Conservation (phyloP, 1,140 invertebrate species). For the Oppia nitens region DNA sequence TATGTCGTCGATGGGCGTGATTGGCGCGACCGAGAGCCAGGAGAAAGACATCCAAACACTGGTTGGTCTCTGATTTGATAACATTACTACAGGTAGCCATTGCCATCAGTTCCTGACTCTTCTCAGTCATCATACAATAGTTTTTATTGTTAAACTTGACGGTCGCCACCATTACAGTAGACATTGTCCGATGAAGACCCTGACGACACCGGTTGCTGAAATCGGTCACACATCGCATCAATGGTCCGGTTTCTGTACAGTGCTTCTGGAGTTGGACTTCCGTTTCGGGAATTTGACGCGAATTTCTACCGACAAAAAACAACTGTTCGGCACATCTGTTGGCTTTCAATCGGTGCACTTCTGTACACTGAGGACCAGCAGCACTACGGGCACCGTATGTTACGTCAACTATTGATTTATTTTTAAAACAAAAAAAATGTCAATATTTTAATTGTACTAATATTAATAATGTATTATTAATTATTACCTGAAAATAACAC, state of each 20-base stretch:
- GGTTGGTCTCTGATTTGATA: background rate
- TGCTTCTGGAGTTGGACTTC: background rate
- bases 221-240: constrained; percentile 1
- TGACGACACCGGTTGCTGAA: background rate
- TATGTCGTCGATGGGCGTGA: background rate
- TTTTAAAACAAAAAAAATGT: too few relatives aligned
- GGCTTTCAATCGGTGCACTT: background rate
- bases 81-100: background rate
- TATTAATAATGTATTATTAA: too few relatives aligned
- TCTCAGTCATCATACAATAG: background rate
- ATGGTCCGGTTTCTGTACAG: background rate
- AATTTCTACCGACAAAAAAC: constrained; percentile 9
- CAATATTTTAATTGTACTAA: too few relatives aligned
- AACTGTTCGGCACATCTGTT: constrained; percentile 4
- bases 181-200: background rate
- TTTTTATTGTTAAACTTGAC: background rate
- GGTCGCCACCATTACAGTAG: constrained; percentile 7
- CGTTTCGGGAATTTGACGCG: background rate
- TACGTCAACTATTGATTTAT: too few relatives aligned
- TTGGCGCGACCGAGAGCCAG: background rate
- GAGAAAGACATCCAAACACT: constrained; percentile 3
- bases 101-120: background rate
- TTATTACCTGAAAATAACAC: too few relatives aligned
- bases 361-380: too few relatives aligned
- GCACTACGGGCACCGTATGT: too few relatives aligned